Percentiles rank a stretch among this genome's conserved stretches.
Conservation (phyloP, 2,888 invertebrate species). For the Papilio gigon region DNA sequence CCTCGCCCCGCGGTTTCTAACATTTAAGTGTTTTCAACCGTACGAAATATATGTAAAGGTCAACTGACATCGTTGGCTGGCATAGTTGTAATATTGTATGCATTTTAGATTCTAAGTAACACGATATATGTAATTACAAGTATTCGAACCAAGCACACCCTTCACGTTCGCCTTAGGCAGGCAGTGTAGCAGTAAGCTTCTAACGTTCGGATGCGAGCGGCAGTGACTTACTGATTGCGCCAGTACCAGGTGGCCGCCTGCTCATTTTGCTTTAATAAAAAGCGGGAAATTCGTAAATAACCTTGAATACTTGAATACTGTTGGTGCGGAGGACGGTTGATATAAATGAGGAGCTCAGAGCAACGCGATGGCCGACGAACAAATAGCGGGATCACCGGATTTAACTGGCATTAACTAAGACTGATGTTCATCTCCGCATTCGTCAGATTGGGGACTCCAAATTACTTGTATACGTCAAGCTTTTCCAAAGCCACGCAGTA, state of each 20-base stretch:
- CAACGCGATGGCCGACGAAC: slow-evolving; percentile 20
- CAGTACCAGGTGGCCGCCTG: no score
- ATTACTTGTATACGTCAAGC: slow-evolving; percentile 3
- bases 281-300: background rate
- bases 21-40: background rate
- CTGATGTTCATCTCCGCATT: slow-evolving; percentile 20
- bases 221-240: no score
- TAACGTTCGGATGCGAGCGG: no score
- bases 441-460: slow-evolving; percentile 15
- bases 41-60: background rate
- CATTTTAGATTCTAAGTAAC: background rate
- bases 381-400: slow-evolving; percentile 30
- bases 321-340: background rate
- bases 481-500: background rate
- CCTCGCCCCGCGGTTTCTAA: background rate
- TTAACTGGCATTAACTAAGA: slow-evolving; percentile 22
- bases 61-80: background rate
- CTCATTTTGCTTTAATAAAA: no score
- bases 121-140: no score
- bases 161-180: no score
- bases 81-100: background rate
- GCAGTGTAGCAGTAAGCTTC: background rate
- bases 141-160: no score
- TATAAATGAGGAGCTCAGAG: slow-evolving; percentile 18
- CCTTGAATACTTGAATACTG: background rate